Evolutionary conservation across 2,888 invertebrate genomes (phyloP), one percentile per base, ranked within the genome.

Genomic region (Orchestes rusci): DNA sequence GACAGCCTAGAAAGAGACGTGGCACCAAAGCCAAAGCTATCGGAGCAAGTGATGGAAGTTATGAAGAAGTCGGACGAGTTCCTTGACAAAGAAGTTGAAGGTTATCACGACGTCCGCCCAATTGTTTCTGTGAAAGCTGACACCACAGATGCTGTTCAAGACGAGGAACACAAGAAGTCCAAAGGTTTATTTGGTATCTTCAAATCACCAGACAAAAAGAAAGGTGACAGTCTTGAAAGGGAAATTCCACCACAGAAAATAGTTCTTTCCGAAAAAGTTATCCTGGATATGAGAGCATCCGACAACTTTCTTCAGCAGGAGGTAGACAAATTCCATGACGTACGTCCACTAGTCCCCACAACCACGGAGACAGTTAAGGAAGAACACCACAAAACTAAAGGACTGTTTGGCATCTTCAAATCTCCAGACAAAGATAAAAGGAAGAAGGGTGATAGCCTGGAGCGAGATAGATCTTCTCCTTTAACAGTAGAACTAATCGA

Each of bases 51-150:
- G 2, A 17, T 51, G 4, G 43, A 54, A 32, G 10, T 7, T 23
- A 57, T 57, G 45, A 45, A 52, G 35, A 37, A 57, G 5, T 53
- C 56, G 12, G 47, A 53, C 2, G 35, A 50, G 5, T 60, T 60
- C 27, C 41, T 60, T n/a, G 23, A 46, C 5, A 45, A 46, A 20
- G 61, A 61, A 53, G 37, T 55, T 15, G 43, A 47, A 8, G 20
- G 30, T 17, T 55, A 51, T 37, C 54, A 56, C 13, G 55, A 56
- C 17, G 51, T 54, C n/a, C 45, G 43, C 2, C 51, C 53, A 7
- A 12, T 50, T 13, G 27, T 45, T 15, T 20, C 39, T 12, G 20
- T 31, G 3, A 2, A 43, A 40, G 16, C 18, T 3, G 31, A 30
- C 3, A 1, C n/a, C n/a, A n/a, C 15, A 18, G 32, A 16, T 10